Conservation (phyloP, 2,113 vertebrate genomes). For the Sakesphorus luctuosus region DNA sequence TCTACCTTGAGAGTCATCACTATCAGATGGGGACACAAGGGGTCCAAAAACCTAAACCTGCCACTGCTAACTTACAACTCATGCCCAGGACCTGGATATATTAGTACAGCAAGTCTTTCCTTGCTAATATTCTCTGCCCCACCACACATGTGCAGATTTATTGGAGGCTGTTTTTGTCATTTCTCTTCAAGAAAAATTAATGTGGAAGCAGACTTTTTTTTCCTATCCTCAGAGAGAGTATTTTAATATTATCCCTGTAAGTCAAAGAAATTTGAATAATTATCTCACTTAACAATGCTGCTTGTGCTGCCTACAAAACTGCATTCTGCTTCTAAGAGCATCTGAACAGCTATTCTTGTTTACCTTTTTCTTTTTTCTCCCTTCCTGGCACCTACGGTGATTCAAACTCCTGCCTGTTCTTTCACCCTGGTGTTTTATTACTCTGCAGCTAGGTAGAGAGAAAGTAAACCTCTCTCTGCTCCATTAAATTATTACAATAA, state of each 20-base stretch:
- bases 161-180: not conserved
- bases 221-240: not conserved
- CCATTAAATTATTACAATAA: not conserved
- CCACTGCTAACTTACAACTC: not conserved
- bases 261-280: not conserved
- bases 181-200: constrained; percentile 18
- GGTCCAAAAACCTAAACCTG: not conserved
- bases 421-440: not conserved
- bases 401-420: not conserved
- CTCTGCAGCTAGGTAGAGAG: not conserved
- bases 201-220: not conserved
- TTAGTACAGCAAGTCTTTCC: not conserved
- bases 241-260: not conserved
- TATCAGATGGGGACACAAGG: not conserved
- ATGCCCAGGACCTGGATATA: not conserved
- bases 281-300: not conserved
- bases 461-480: not conserved
- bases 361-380: not conserved
- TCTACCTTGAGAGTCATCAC: not conserved
- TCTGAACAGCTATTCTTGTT: not conserved
- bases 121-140: not conserved
- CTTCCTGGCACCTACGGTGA: not conserved
- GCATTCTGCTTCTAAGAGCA: not conserved
- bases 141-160: not conserved
- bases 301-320: not conserved